Conservation (phyloP, 2,888 invertebrate genomes). For the Agrotis puta region DNA sequence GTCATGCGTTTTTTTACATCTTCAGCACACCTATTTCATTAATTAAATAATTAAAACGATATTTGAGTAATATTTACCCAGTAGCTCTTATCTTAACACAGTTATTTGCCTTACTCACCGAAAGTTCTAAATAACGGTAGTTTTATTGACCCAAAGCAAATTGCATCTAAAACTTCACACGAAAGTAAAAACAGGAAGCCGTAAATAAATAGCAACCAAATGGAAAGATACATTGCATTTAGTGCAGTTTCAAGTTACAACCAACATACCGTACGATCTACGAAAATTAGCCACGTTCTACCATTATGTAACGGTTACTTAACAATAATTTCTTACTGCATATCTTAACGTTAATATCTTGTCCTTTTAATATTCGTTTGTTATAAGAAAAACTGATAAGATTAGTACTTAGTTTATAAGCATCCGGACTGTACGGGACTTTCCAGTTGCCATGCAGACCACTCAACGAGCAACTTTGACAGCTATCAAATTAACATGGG, state of each 20-base stretch:
- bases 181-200: conserved; percentile 65
- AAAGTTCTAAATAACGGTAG: neutral
- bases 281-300: conserved; percentile 66
- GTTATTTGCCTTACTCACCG: neutral
- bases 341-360: conserved; percentile 52
- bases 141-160: conserved; percentile 26
- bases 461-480: conserved; percentile 75
- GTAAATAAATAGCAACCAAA: conserved; percentile 67
- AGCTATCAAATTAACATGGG: conserved; percentile 85
- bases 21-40: too few relatives aligned
- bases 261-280: conserved; percentile 60
- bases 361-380: conserved; percentile 54
- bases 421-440: conserved; percentile 67
- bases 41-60: too few relatives aligned
- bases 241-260: conserved; percentile 70
- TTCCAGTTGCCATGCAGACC: conserved; percentile 52
- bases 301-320: conserved; percentile 42
- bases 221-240: conserved; percentile 64
- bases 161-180: conserved; percentile 39
- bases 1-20: too few relatives aligned
- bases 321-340: conserved; percentile 41
- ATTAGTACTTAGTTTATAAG: conserved; percentile 52
- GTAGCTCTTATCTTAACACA: neutral
- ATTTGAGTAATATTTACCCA: neutral
- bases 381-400: conserved; percentile 67